phyloP scores from a whole-genome alignment of 2,888 invertebrate genomes.

The Serripes groenlandicus region DNA sequence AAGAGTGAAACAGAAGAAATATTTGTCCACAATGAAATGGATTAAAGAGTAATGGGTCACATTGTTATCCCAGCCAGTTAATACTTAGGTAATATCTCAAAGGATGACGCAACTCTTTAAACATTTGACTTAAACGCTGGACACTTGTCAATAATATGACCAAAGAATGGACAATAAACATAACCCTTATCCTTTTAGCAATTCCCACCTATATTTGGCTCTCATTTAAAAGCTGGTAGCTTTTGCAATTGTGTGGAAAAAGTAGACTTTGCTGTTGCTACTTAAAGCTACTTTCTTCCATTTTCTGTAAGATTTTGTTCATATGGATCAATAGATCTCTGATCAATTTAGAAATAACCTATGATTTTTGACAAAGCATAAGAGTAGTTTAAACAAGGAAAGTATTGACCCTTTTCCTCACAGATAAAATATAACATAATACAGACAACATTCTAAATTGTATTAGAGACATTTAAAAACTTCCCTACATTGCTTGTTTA shows the following conservation, averaged over 20 bases:
- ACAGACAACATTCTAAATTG: no score
- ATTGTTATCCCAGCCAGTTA: constrained; percentile 1
- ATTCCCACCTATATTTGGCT: background rate
- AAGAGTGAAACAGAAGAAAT: background rate
- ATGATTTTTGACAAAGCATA: no score
- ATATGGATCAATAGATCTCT: background rate
- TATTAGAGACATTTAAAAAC: no score
- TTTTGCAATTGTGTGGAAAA: background rate
- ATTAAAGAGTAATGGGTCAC: background rate
- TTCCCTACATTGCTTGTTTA: no score
- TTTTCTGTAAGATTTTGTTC: background rate
- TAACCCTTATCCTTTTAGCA: background rate
- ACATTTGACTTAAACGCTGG: constrained; percentile 25
- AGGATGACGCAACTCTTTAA: constrained; percentile 18
- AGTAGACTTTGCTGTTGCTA: background rate
- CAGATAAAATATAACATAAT: no score
- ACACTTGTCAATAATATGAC: constrained; percentile 18
- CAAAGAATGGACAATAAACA: constrained; percentile 2
- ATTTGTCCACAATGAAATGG: background rate
- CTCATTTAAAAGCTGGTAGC: background rate
- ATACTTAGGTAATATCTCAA: constrained; percentile 13
- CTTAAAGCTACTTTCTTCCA: no score
- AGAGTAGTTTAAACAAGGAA: no score
- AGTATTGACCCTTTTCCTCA: no score
- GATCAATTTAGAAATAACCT: no score